Conservation (phyloP, 2,888 invertebrate genomes). For the Netelia fuscicornis region DNA sequence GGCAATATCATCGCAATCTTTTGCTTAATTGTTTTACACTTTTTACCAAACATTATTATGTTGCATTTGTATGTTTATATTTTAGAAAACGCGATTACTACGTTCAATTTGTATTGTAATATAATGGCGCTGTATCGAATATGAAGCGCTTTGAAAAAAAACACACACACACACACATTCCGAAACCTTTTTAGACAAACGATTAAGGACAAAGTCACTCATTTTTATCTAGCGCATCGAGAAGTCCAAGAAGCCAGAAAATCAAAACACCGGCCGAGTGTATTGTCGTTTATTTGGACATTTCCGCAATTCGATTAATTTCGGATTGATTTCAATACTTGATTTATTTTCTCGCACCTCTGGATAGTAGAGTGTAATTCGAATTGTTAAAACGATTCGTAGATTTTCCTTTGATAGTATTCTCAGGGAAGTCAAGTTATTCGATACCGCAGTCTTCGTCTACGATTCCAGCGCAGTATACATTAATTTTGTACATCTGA, state of each 20-base stretch:
- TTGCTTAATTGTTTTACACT: conserved; percentile 69
- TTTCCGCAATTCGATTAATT: not conserved
- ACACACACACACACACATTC: conserved; percentile 17
- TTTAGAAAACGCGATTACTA: conserved; percentile 79
- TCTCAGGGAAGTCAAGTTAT: conserved; percentile 64
- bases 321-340: not conserved
- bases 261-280: not conserved
- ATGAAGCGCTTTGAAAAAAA: conserved; percentile 38
- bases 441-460: conserved; percentile 63
- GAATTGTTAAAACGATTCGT: conserved; percentile 24
- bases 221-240: conserved; percentile 30
- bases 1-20: conserved; percentile 65
- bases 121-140: conserved; percentile 72
- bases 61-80: conserved; percentile 82
- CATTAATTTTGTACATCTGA: conserved; percentile 69
- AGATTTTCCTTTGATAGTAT: conserved; percentile 60
- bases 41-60: conserved; percentile 75
- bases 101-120: conserved; percentile 82
- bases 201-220: not conserved
- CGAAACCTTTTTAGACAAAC: too few species aligned
- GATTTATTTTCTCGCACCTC: conserved; percentile 31
- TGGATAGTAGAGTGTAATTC: conserved; percentile 45
- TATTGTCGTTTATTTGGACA: not conserved
- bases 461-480: conserved; percentile 67
- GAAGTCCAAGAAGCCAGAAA: conserved; percentile 26